phyloP scores from a whole-genome alignment of 2,113 vertebrate genomes.

The Bothrops jararaca region DNA sequence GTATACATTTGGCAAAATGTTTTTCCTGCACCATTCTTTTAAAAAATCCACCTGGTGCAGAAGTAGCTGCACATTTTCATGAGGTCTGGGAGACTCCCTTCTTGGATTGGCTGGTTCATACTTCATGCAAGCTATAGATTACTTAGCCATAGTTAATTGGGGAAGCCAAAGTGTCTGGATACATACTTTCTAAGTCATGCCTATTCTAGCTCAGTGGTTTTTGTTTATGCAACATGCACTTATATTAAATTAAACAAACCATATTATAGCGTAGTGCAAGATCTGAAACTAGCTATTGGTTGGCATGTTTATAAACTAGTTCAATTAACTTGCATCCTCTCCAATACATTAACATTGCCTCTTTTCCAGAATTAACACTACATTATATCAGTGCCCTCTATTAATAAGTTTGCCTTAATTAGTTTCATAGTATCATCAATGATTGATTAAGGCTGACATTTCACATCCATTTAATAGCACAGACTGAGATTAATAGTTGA shows the following conservation, averaged over 20 bases:
- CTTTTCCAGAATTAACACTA: not conserved
- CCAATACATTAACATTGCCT: not conserved
- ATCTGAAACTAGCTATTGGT: not conserved
- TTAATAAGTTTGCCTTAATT: not conserved
- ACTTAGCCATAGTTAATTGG: not conserved
- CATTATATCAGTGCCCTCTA: not conserved
- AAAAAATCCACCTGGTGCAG: not conserved
- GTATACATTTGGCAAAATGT: not conserved
- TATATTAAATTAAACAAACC: not conserved
- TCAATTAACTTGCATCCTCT: not conserved
- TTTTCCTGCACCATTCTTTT: not conserved
- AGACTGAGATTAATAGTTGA: not conserved
- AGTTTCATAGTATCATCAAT: not conserved
- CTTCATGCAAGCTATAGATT: not conserved
- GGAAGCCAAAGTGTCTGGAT: not conserved
- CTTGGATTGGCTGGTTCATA: not conserved
- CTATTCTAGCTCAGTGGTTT: not conserved
- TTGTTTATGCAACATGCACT: not conserved
- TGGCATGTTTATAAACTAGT: not conserved
- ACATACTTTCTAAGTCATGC: not conserved
- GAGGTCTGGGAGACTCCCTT: not conserved
- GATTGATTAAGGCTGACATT: not conserved
- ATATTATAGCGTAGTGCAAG: not conserved
- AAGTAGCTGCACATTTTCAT: not conserved
- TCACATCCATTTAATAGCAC: not conserved